Evolutionary conservation across 2,797 vertebrate genomes (phyloP).

Genomic region (Nannoperca obscura): DNA sequence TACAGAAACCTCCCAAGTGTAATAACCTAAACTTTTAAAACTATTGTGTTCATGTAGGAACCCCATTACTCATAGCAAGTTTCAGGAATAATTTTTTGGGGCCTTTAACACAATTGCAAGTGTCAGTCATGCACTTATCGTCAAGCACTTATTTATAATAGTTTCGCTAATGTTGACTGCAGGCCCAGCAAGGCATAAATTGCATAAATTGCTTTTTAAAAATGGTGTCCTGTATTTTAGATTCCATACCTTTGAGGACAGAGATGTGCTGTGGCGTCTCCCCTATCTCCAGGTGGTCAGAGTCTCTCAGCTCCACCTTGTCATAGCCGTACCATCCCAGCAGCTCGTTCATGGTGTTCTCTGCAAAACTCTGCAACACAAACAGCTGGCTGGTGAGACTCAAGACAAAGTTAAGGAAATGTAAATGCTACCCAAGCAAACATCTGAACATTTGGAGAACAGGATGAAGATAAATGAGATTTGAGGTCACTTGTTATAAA

Average conservation of each 20-base stretch:
- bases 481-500: conserved; percentile 32
- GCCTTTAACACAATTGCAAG: neutral
- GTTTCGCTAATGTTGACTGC: neutral
- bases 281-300: conserved; percentile 97
- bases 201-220: neutral
- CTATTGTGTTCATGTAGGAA: neutral
- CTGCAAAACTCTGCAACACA: conserved; percentile 96
- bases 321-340: conserved; percentile 99
- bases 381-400: conserved; percentile 39
- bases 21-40: neutral
- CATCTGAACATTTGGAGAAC: conserved; percentile 6
- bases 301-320: conserved; percentile 99
- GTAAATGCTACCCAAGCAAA: conserved; percentile 20
- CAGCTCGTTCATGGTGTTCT: conserved; percentile 99
- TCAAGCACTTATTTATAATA: too few species aligned
- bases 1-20: neutral
- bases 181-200: neutral
- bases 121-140: neutral
- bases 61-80: neutral
- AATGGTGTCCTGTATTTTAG: neutral
- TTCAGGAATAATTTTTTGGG: neutral
- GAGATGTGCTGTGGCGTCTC: conserved; percentile 97
- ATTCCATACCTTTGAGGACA: conserved; percentile 94
- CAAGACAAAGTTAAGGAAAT: neutral
- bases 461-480: conserved; percentile 17